Conservation (phyloP, 2,888 invertebrate genomes). For the Eristalinus sepulchralis region DNA sequence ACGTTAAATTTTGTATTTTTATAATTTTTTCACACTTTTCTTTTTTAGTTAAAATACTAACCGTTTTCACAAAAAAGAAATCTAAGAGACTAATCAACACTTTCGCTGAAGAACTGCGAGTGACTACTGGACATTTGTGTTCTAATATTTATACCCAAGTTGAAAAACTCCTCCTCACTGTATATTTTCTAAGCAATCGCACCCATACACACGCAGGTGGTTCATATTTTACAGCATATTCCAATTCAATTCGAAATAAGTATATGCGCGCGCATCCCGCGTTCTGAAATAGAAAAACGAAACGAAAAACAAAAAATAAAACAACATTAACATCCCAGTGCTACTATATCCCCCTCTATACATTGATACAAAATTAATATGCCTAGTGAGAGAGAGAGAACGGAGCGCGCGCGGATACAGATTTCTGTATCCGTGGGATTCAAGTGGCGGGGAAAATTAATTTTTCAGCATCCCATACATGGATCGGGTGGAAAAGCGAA, state of each 20-base stretch:
- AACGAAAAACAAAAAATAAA: conserved; percentile 20
- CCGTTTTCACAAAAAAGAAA: conserved; percentile 77
- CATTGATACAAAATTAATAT: conserved; percentile 61
- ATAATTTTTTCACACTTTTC: neutral
- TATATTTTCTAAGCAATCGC: conserved; percentile 67
- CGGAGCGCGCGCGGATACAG: conserved; percentile 45
- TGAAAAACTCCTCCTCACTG: conserved; percentile 61
- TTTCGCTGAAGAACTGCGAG: conserved; percentile 82
- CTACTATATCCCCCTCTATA: conserved; percentile 19
- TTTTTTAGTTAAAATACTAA: conserved; percentile 73
- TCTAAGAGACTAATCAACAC: conserved; percentile 80
- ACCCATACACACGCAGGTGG: conserved; percentile 56
- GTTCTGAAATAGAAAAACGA: conserved; percentile 62
- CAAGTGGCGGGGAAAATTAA: conserved; percentile 68
- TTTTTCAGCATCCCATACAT: conserved; percentile 80
- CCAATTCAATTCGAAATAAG: neutral
- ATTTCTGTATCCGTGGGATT: conserved; percentile 73
- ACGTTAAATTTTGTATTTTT: conserved; percentile 14
- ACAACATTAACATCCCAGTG: conserved; percentile 2
- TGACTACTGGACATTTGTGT: conserved; percentile 80
- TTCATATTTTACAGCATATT: conserved; percentile 47
- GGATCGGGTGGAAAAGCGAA: conserved; percentile 78
- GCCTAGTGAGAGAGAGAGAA: neutral
- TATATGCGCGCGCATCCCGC: conserved; percentile 57
- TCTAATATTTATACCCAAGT: conserved; percentile 81